Base-by-base conservation (phyloP, 2,888 invertebrate species). In the Formica aserva region DNA sequence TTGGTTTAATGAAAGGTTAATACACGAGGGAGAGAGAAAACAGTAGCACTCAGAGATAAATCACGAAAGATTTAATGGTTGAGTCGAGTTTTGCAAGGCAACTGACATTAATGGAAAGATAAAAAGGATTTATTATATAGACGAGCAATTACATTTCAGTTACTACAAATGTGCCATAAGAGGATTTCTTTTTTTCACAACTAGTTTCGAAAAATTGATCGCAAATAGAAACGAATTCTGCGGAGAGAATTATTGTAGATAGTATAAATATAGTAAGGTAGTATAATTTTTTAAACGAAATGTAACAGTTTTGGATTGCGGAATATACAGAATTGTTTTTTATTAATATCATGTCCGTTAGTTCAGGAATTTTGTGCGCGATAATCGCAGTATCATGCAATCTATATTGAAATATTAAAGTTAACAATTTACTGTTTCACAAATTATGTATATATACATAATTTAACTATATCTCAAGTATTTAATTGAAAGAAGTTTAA, bases 61-160 rank as follows among this genome's bases (percentile, higher is more conserved):
- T 80, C n/a, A 62, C 26, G 72, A 80, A 32, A 80, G 60, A 48
- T 71, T 62, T 80, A 72, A 55, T 72, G 35, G 35, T 60, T 26
- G 45, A 78, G 8, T 62, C 26, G 38, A 77, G 57, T 60, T 71
- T 71, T 78, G 35, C 60, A 45, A 72, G 60, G 35, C 55, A 55
- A 45, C 38, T 77, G 69, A 65, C 45, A n/a, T 48, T 72, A 71
- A 62, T 72, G 78, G 60, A 72, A 80, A 72, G 72, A 45, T 72
- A 72, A 72, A 62, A 72, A 72, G 60, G 45, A 80, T 45, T 77
- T 41, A 72, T 72, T 72, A 72, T 35, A 80, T 32, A 60, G 45
- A 72, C 72, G 72, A 60, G 45, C 72, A 29, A 77, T 77, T 55
- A 57, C 55, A 48, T 55, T 72, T 78, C n/a, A 60, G n/a, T 72